Evolutionary conservation across 2,888 invertebrate genomes (phyloP), one percentile per base, ranked within the genome.

Genomic region (Toxonevra muliebris): DNA sequence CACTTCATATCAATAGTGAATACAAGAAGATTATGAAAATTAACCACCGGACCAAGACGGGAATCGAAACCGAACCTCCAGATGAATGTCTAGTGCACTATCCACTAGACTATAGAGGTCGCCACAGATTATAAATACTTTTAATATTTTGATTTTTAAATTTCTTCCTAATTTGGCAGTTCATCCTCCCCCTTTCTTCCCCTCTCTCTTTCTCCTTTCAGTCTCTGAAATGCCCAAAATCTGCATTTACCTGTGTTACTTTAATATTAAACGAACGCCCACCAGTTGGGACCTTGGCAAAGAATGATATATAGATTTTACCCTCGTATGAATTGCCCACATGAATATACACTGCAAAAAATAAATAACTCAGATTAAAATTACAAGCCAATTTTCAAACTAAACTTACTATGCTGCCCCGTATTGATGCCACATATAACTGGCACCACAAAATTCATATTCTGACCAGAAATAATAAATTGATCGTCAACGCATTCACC

Each of bases 361-460:
- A 17, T 15, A 11, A 60, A 17, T 0, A 7, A 42, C 62, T 55
- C 53, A 30, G 9, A 41, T 45, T 40, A 13, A 19, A 13, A 19
- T 13, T 10, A 12, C 50, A 52, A 2, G 12, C 1, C 1, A 43
- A 48, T 30, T 10, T 13, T 20, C 4, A 9, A 10, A 5, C 53
- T 53, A 3, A 58, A 77, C 81, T 87, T 86, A 93, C 93, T 85
- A 76, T 93, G 92, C 80, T 92, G 92, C 13, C 92, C 93, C 1
- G 91, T 89, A 78, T 93, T 93, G 52, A 91, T 88, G 17, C 93
- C 93, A 79, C 93, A 93, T 20, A 93, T 83, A 7, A 89, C 87
- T 0, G 93, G 93, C 68, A 93, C 85, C n/a, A 88, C 82, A 70
- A 87, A 89, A 77, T 92, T 93, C 0, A 87, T 77, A 80, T 91